Evolutionary conservation across 2,113 vertebrate species (phyloP).

Genomic region (Ranitomeya imitator): DNA sequence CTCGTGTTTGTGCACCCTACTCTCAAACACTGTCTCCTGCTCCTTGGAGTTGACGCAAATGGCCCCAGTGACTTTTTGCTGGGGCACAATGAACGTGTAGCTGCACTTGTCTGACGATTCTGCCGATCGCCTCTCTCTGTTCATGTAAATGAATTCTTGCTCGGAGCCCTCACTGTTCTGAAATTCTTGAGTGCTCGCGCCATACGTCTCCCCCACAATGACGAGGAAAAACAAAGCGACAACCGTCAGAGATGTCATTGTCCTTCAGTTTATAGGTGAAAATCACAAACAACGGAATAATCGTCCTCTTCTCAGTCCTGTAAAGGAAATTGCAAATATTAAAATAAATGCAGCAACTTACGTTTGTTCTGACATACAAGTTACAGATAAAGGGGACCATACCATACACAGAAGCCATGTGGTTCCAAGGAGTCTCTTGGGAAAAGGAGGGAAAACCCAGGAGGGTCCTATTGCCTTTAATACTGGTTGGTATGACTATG

Average conservation of each 20-base stretch:
- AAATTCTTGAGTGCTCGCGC: constrained; percentile 73
- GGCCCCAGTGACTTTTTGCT: constrained; percentile 94
- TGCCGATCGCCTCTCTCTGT: constrained; percentile 80
- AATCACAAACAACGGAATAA: neutral
- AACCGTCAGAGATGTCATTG: constrained; percentile 69
- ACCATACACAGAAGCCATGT: too few relatives aligned
- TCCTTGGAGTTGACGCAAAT: constrained; percentile 98
- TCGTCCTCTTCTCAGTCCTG: constrained; percentile 49
- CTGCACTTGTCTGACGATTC: constrained; percentile 89
- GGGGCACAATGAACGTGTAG: constrained; percentile 97
- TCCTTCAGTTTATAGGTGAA: constrained; percentile 59
- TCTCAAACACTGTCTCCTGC: constrained; percentile 86
- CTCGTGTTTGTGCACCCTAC: constrained; percentile 92
- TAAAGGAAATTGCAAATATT: constrained; percentile 47
- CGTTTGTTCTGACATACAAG: too few relatives aligned
- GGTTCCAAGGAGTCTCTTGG: too few relatives aligned
- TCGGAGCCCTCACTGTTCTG: constrained; percentile 75
- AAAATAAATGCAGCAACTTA: neutral
- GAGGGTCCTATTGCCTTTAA: too few relatives aligned
- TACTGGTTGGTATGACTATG: too few relatives aligned
- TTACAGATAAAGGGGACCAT: too few relatives aligned
- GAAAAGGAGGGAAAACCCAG: too few relatives aligned
- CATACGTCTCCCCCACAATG: constrained; percentile 62
- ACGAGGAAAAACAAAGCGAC: constrained; percentile 72
- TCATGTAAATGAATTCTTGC: constrained; percentile 82